A percentile compares a stretch with the other conserved stretches of the same genome.
phyloP scores from a whole-genome alignment of 2,888 invertebrate species.

The Bombylius major region DNA sequence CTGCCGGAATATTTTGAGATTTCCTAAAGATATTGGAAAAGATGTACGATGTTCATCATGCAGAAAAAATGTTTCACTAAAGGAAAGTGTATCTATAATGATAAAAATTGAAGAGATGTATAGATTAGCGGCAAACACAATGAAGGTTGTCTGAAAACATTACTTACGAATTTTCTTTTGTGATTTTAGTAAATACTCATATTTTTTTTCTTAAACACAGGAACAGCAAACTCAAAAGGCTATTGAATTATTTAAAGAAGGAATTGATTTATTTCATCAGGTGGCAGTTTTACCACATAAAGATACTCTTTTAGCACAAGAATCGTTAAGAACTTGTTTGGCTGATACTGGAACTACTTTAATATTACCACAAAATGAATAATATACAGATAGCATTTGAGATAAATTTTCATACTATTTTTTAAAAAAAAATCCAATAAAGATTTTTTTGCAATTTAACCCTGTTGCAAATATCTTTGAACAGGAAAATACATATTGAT shows the following conservation, averaged over 20 bases:
- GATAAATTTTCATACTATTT: not conserved
- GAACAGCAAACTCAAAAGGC: conserved; percentile 43
- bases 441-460: no score
- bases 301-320: conserved; percentile 57
- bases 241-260: conserved; percentile 40
- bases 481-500: no score
- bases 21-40: conserved; percentile 35
- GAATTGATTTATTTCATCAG: conserved; percentile 48
- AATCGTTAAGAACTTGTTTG: conserved; percentile 52
- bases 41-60: conserved; percentile 41
- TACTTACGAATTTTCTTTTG: not conserved
- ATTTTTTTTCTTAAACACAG: conserved; percentile 37
- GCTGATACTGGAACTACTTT: conserved; percentile 34
- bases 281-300: conserved; percentile 52
- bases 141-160: conserved; percentile 18
- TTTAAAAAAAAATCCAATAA: no score
- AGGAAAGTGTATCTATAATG: conserved; percentile 34
- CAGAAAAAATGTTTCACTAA: conserved; percentile 38
- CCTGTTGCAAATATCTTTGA: no score
- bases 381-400: not conserved
- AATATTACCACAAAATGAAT: not conserved
- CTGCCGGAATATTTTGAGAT: conserved; percentile 39
- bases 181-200: not conserved
- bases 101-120: conserved; percentile 41
- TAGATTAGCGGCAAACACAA: conserved; percentile 34